Percentiles rank a stretch among this genome's conserved stretches.
Conservation (phyloP, 2,797 vertebrate species). For the Cuniculus paca region DNA sequence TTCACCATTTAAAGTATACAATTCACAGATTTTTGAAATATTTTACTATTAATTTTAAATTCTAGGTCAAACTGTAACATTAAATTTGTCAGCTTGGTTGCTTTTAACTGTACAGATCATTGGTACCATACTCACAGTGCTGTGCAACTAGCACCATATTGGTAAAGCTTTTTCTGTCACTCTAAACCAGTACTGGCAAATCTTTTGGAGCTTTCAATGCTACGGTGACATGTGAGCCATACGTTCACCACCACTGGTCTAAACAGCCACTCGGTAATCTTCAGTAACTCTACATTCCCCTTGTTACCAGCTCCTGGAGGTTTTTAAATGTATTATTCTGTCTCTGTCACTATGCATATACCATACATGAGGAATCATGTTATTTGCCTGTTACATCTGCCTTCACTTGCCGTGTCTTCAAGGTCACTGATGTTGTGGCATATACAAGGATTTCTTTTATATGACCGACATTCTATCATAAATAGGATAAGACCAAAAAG, state of each 20-base stretch:
- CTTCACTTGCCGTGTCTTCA: neutral
- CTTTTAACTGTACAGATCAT: neutral
- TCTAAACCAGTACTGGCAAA: neutral
- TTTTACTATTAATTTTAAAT: slow-evolving; percentile 49
- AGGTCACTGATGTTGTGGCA: neutral
- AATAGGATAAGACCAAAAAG: neutral
- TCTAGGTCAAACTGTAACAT: neutral
- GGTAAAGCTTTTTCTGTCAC: neutral
- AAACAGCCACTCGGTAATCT: neutral
- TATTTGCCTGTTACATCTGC: neutral
- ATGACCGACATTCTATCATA: neutral
- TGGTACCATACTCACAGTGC: neutral
- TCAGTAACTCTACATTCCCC: neutral
- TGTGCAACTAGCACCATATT: neutral
- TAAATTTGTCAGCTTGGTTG: neutral
- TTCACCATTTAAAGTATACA: neutral
- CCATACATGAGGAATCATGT: neutral
- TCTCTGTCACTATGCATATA: neutral
- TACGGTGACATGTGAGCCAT: neutral
- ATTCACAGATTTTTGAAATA: neutral
- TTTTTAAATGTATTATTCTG: neutral
- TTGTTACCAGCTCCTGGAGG: neutral
- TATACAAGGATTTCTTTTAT: neutral
- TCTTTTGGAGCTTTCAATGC: neutral
- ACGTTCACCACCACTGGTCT: neutral